Conservation (phyloP, 2,113 vertebrate species). For the Melanerpes aurifrons region DNA sequence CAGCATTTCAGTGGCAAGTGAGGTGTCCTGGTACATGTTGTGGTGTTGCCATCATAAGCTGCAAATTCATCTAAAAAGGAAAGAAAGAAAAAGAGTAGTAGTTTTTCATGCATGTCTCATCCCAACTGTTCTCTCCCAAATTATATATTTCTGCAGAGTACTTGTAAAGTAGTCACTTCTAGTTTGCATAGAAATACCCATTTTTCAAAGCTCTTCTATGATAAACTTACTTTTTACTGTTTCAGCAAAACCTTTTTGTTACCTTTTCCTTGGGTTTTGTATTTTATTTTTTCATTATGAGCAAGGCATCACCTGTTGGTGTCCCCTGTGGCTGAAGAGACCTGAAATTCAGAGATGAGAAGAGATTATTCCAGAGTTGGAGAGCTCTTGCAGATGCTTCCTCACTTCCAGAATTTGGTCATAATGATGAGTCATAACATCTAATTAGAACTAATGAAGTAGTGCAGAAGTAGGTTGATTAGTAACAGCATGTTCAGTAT, state of each 20-base stretch:
- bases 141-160: background rate
- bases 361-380: background rate
- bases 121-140: background rate
- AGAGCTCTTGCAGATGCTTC: background rate
- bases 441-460: background rate
- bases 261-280: background rate
- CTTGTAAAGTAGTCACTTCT: background rate
- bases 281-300: background rate
- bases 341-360: background rate
- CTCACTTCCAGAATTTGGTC: background rate
- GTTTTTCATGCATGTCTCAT: background rate
- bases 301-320: background rate
- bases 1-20: background rate
- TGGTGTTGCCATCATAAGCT: background rate
- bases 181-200: background rate
- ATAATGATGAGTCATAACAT: background rate
- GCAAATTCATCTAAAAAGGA: background rate
- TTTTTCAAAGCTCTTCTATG: background rate
- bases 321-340: background rate
- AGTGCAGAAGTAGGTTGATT: background rate
- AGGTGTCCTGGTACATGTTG: background rate
- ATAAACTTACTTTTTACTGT: background rate
- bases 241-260: background rate
- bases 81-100: background rate
- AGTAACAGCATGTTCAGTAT: background rate